Percentiles rank a stretch among this genome's conserved stretches.
Conservation (phyloP, 2,113 vertebrate genomes). For the Oxyruncus cristatus region DNA sequence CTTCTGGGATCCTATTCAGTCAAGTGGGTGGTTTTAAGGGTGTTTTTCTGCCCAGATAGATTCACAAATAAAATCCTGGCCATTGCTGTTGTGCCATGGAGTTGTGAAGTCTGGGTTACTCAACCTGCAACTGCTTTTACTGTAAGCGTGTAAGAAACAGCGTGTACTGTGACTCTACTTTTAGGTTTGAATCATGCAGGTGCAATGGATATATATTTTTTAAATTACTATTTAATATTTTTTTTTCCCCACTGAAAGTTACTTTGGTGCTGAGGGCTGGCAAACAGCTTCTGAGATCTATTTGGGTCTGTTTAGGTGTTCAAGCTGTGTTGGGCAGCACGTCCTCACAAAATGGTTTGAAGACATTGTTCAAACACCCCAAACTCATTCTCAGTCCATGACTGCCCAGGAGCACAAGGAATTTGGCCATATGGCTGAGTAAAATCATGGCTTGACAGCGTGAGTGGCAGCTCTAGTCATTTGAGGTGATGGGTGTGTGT, state of each 20-base stretch:
- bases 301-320: not conserved
- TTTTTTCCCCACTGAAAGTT: not conserved
- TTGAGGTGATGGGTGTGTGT: not conserved
- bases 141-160: not conserved
- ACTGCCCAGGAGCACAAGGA: not conserved
- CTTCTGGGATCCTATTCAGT: not conserved
- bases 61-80: not conserved
- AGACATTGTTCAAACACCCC: not conserved
- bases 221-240: not conserved
- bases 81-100: not conserved
- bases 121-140: not conserved
- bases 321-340: not conserved
- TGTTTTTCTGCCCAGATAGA: not conserved
- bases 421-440: not conserved
- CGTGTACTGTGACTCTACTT: fast-evolving
- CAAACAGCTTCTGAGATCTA: not conserved
- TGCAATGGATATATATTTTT: not conserved
- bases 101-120: not conserved
- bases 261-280: not conserved
- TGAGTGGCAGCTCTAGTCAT: not conserved
- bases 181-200: not conserved
- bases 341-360: not conserved
- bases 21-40: not conserved
- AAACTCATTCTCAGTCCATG: not conserved
- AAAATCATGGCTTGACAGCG: not conserved